phyloP scores from a whole-genome alignment of 1,140 invertebrate species.

The Bombus confusus region DNA sequence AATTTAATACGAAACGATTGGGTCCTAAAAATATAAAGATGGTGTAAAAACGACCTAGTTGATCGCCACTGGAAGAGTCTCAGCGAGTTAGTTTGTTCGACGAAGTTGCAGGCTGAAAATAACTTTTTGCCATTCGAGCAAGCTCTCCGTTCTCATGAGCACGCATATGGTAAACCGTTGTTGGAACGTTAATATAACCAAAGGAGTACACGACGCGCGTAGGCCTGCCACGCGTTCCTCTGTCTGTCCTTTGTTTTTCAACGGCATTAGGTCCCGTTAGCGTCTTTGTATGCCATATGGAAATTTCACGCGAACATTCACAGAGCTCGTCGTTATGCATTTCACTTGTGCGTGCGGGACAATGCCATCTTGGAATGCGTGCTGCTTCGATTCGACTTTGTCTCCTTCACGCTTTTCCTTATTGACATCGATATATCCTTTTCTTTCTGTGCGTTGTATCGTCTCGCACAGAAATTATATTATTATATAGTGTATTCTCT shows the following conservation, averaged over 20 bases:
- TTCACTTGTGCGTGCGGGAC: neutral
- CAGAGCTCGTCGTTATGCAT: slow-evolving; percentile 33
- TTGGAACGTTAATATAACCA: slow-evolving; percentile 43
- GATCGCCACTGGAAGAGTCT: neutral
- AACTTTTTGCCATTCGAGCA: slow-evolving; percentile 26
- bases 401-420: neutral
- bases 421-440: neutral
- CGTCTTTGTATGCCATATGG: slow-evolving; percentile 52
- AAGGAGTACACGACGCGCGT: slow-evolving; percentile 37
- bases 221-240: slow-evolving; percentile 26
- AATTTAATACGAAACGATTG: neutral
- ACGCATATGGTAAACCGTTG: slow-evolving; percentile 35
- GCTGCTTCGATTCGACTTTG: neutral
- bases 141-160: slow-evolving; percentile 8
- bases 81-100: neutral
- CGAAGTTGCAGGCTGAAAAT: neutral
- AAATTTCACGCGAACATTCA: slow-evolving; percentile 34
- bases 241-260: slow-evolving; percentile 43
- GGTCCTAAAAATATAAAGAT: neutral
- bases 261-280: slow-evolving; percentile 48
- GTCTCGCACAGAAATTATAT: neutral
- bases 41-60: neutral
- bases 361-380: slow-evolving; percentile 9
- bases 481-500: too few species aligned
- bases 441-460: neutral